Percentiles rank a stretch among this genome's conserved stretches.
Evolutionary conservation across 2,888 invertebrate species (phyloP).

Genomic region (Apantesis nais): DNA sequence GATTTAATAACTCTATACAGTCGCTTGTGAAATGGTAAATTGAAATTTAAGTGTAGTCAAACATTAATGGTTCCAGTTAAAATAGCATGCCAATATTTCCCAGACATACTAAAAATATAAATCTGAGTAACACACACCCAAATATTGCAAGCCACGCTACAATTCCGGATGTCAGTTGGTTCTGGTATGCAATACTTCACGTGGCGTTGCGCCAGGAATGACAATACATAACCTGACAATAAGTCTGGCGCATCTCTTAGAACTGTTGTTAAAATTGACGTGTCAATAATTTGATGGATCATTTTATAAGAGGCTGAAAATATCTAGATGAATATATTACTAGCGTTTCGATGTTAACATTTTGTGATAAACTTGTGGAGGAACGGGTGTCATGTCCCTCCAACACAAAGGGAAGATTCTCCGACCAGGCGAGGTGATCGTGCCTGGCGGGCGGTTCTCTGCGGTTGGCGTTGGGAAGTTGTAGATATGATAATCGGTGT

Average conservation of each 20-base stretch:
- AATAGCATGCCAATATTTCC: neutral
- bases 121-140: slow-evolving; percentile 35
- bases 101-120: slow-evolving; percentile 32
- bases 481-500: no score
- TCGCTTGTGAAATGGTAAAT: neutral
- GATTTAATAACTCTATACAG: neutral
- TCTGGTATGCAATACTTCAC: slow-evolving; percentile 31
- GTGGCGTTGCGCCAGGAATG: slow-evolving; percentile 38
- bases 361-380: no score
- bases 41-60: neutral
- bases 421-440: no score
- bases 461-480: no score
- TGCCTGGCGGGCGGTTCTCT: no score
- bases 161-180: slow-evolving; percentile 39
- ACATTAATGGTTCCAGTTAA: neutral
- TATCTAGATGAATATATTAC: neutral
- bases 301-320: neutral
- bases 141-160: slow-evolving; percentile 28
- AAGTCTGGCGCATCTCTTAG: neutral
- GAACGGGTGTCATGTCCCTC: no score
- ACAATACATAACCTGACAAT: slow-evolving; percentile 25
- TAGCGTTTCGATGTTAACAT: neutral
- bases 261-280: neutral
- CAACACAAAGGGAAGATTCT: no score
- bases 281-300: neutral